These are phyloP conservation scores for Glandiceps talaboti DNA, from an alignment of 53 echinoderm and acorn worm genomes.

Conservation along the genomic window DNA sequence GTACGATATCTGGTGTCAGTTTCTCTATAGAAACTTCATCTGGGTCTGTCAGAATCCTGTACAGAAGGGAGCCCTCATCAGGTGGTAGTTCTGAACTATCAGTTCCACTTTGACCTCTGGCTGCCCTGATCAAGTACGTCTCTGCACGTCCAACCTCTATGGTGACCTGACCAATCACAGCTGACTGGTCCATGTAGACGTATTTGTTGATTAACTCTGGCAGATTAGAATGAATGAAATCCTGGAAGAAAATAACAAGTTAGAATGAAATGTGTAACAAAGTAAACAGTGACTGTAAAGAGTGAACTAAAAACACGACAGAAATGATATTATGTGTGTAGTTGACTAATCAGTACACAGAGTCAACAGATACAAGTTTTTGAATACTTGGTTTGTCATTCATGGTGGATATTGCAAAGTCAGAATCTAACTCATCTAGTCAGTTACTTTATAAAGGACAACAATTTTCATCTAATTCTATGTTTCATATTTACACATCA, in stretches of 20 bases:
- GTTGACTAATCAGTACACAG: too few species aligned
- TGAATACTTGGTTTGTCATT: too few species aligned
- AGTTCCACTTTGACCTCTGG: conserved; percentile 21
- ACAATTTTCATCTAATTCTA: too few species aligned
- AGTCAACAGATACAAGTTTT: background rate
- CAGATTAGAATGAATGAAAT: conserved; percentile 42
- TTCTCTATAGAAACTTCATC: conserved; percentile 58
- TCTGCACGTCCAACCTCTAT: conserved; percentile 71
- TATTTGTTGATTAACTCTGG: conserved; percentile 58
- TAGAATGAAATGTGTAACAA: background rate
- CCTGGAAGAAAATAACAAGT: conserved; percentile 28
- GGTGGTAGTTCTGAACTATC: conserved; percentile 20
- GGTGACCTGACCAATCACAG: conserved; percentile 59
- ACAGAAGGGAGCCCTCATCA: conserved; percentile 67
- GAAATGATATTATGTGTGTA: too few species aligned
- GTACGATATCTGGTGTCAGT: conserved; percentile 72
- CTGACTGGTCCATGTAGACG: conserved; percentile 42
- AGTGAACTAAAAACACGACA: background rate
- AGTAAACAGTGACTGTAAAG: background rate
- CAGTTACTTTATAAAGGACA: too few species aligned
- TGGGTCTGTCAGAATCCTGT: conserved; percentile 45
- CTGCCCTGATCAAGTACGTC: conserved; percentile 57
- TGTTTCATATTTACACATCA: too few species aligned
- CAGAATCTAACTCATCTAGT: too few species aligned
- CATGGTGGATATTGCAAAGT: too few species aligned